Conservation (phyloP, 2,888 invertebrate species). For the Rhaphigaster nebulosa region DNA sequence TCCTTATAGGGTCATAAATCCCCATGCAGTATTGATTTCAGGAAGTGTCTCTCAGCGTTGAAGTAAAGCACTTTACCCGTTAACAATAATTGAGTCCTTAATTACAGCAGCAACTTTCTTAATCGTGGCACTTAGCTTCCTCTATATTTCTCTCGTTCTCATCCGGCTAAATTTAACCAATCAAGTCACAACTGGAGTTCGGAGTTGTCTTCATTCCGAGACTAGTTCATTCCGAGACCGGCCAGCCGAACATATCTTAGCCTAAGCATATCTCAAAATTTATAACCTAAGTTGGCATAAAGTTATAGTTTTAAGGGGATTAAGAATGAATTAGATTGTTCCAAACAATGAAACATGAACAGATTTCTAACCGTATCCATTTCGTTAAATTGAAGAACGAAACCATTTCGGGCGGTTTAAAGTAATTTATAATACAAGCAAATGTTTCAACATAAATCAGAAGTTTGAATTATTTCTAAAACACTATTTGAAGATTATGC, state of each 20-base stretch:
- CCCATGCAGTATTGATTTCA: constrained; percentile 18
- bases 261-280: not conserved
- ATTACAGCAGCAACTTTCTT: not conserved
- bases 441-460: no score
- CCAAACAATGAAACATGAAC: no score
- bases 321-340: no score
- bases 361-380: no score
- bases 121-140: constrained; percentile 7
- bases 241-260: not conserved
- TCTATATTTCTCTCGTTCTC: not conserved
- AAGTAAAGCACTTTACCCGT: not conserved
- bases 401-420: no score
- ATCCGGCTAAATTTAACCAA: constrained; percentile 21
- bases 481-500: no score
- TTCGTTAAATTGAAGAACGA: no score
- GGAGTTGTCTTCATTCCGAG: not conserved
- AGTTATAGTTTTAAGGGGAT: not conserved
- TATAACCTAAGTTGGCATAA: not conserved
- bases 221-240: not conserved
- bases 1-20: constrained; percentile 12
- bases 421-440: no score
- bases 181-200: not conserved
- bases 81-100: constrained; percentile 1
- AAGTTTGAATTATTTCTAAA: no score
- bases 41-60: not conserved